Evolutionary conservation across 1,140 invertebrate genomes (phyloP).

Genomic region (Drosophila prosaltans): DNA sequence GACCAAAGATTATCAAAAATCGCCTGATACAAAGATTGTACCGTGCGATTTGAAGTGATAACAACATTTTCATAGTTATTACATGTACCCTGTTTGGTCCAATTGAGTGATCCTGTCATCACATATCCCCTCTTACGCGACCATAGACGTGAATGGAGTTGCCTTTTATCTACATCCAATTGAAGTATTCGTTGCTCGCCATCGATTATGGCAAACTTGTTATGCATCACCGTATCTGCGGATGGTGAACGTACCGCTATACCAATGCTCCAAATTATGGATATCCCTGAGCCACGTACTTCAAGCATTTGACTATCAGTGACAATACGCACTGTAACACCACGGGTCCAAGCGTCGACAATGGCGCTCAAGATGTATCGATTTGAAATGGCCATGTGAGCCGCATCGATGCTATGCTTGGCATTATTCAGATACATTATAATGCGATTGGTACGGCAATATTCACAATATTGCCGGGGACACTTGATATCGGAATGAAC

Average conservation of each 20-base stretch:
- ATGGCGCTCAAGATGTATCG: not conserved
- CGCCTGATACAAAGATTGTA: conserved; percentile 8
- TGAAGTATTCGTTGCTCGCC: conserved; percentile 16
- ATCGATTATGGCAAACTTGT: conserved; percentile 46
- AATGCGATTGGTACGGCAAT: conserved; percentile 12
- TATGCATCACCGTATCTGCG: conserved; percentile 22
- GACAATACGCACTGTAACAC: conserved; percentile 32
- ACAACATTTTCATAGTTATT: conserved; percentile 42
- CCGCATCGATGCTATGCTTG: conserved; percentile 31
- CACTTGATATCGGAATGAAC: not conserved
- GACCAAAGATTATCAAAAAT: conserved; percentile 33
- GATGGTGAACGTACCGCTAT: not conserved
- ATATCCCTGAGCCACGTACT: conserved; percentile 6
- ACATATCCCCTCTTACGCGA: conserved; percentile 10
- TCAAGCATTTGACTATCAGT: conserved; percentile 39
- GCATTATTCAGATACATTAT: conserved; percentile 26
- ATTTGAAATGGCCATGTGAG: conserved; percentile 26
- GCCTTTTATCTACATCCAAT: not conserved
- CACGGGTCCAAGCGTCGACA: conserved; percentile 4
- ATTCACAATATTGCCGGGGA: conserved; percentile 11
- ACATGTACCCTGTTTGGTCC: conserved; percentile 30
- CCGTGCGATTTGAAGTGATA: conserved; percentile 13
- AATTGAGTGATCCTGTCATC: conserved; percentile 44
- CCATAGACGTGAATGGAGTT: conserved; percentile 10
- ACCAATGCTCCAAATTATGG: not conserved